Percentiles rank a stretch among this genome's conserved stretches.
phyloP scores from a whole-genome alignment of 35 echinoderm and acorn worm species.

The Antedon bifida region DNA sequence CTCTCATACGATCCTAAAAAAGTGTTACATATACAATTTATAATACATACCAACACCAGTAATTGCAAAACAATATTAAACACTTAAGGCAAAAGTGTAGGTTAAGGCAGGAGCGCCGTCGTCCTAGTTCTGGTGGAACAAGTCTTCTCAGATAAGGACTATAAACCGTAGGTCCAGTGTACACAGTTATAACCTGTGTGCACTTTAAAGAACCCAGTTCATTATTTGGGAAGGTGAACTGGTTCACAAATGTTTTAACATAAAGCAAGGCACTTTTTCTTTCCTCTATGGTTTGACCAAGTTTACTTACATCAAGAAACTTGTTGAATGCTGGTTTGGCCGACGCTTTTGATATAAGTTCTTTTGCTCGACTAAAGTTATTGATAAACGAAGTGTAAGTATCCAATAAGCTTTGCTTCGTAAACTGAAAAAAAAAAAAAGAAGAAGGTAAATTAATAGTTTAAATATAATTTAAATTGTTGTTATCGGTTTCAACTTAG shows the following conservation, averaged over 20 bases:
- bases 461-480: background rate
- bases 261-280: too few relatives aligned
- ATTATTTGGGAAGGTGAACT: too few relatives aligned
- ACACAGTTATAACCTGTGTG: too few relatives aligned
- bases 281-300: too few relatives aligned
- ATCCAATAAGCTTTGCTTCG: slow-evolving; percentile 85
- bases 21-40: slow-evolving; percentile 3
- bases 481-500: too few relatives aligned
- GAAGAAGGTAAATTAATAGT: background rate
- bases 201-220: too few relatives aligned
- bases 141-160: too few relatives aligned
- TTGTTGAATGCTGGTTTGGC: slow-evolving; percentile 76
- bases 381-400: slow-evolving; percentile 91
- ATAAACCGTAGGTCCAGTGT: too few relatives aligned
- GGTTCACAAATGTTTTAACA: too few relatives aligned
- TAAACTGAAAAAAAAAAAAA: slow-evolving; percentile 54
- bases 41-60: background rate
- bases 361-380: slow-evolving; percentile 90
- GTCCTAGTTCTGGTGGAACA: too few relatives aligned
- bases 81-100: background rate
- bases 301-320: slow-evolving; percentile 90
- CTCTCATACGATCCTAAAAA: slow-evolving; percentile 60
- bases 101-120: too few relatives aligned
- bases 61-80: background rate
- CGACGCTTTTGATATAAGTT: slow-evolving; percentile 76